Evolutionary conservation across 2,797 vertebrate genomes (phyloP).

Genomic region (Esox masquinongy): DNA sequence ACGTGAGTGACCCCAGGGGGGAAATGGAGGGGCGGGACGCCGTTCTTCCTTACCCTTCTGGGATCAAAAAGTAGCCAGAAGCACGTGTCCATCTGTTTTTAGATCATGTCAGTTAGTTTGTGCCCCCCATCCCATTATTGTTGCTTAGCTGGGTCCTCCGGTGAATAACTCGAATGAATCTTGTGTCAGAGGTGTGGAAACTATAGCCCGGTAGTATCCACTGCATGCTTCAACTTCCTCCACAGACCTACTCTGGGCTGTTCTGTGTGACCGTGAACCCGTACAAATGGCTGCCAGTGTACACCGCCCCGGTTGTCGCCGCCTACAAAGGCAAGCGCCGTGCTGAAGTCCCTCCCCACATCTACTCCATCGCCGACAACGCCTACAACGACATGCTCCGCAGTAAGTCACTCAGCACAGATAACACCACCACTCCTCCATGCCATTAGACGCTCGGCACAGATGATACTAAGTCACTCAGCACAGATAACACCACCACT

Average conservation of each 20-base stretch:
- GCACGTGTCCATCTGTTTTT: not conserved
- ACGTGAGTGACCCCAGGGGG: constrained; percentile 74
- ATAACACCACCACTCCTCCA: not conserved
- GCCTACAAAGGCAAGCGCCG: constrained; percentile 92
- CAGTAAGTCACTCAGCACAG: not conserved
- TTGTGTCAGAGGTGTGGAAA: constrained; percentile 72
- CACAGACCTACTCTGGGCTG: not conserved
- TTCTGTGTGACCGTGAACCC: constrained; percentile 87
- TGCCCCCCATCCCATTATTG: not conserved
- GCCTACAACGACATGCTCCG: not conserved
- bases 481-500: constrained; percentile 80
- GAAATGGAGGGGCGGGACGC: constrained; percentile 9
- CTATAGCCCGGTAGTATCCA: not conserved
- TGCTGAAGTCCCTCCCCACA: not conserved
- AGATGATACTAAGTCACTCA: not conserved
- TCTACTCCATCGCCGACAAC: not conserved
- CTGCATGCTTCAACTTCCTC: not conserved
- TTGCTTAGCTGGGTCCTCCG: not conserved
- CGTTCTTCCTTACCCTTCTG: not conserved
- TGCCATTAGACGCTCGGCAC: not conserved
- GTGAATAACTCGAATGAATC: constrained; percentile 65
- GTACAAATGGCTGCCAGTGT: constrained; percentile 94
- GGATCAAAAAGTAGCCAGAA: not conserved
- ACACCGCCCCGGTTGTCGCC: constrained; percentile 83
- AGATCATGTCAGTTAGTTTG: not conserved